Percentiles rank a stretch among this genome's conserved stretches.
Evolutionary conservation across 2,797 vertebrate species (phyloP).

Genomic region (Caiman crocodilus): DNA sequence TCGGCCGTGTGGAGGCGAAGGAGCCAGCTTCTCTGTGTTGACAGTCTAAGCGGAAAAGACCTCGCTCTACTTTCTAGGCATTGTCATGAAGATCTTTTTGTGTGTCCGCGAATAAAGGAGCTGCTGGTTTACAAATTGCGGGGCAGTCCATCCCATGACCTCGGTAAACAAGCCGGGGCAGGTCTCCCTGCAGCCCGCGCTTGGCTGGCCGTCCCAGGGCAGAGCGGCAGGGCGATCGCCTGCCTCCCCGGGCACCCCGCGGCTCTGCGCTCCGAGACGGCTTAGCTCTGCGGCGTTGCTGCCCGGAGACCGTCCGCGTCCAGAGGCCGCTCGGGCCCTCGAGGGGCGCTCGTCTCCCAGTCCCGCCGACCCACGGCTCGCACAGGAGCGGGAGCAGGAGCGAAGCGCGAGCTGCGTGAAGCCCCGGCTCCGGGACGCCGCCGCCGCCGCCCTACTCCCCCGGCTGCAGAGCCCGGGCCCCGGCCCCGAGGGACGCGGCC

Average conservation of each 20-base stretch:
- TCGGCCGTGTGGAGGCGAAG: constrained; percentile 37
- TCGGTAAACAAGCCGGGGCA: constrained; percentile 74
- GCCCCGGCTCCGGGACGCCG: neutral
- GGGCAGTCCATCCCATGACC: constrained; percentile 75
- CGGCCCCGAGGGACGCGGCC: neutral
- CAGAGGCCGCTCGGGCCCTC: too few species aligned
- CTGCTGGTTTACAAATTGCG: constrained; percentile 75
- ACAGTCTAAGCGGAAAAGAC: constrained; percentile 56
- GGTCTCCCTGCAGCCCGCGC: constrained; percentile 62
- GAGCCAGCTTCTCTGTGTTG: constrained; percentile 53
- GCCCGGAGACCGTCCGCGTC: too few species aligned
- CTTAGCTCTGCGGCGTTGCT: too few species aligned
- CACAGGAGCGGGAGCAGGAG: neutral
- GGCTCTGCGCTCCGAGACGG: too few species aligned
- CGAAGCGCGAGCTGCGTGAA: accelerated
- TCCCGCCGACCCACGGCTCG: neutral
- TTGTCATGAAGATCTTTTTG: constrained; percentile 59
- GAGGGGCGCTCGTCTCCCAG: neutral
- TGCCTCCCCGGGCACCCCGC: too few species aligned
- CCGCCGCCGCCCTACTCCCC: neutral
- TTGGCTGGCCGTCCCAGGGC: neutral
- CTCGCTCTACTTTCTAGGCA: constrained; percentile 37
- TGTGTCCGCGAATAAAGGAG: constrained; percentile 57
- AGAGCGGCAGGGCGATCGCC: neutral
- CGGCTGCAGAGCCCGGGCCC: too few species aligned